phyloP scores from a whole-genome alignment of 2,113 vertebrate species.

The Pandion haliaetus region DNA sequence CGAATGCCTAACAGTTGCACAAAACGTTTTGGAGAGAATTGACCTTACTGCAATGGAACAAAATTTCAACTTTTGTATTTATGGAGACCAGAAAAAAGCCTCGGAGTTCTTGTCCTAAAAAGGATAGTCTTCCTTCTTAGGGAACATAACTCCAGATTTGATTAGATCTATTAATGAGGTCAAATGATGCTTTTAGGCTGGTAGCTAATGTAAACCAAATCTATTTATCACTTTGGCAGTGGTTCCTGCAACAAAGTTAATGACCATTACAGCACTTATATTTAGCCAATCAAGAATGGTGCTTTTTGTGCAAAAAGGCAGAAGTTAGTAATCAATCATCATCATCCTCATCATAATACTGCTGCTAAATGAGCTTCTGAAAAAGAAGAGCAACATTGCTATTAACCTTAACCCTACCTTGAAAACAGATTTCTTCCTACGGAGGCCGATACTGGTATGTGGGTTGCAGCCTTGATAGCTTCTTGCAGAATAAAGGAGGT shows the following conservation, averaged over 20 bases:
- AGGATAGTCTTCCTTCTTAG: not conserved
- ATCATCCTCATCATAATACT: constrained; percentile 45
- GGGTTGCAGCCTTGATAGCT: constrained; percentile 25
- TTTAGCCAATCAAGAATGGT: constrained; percentile 25
- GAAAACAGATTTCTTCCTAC: constrained; percentile 37
- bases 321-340: constrained; percentile 53
- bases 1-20: not conserved
- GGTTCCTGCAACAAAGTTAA: constrained; percentile 48
- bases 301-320: constrained; percentile 46
- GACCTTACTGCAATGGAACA: not conserved
- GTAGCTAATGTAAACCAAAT: constrained; percentile 62
- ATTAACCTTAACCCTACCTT: constrained; percentile 52
- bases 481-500: constrained; percentile 21
- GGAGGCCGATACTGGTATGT: not conserved
- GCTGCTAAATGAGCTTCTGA: constrained; percentile 54
- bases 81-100: not conserved
- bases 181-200: constrained; percentile 56
- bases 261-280: constrained; percentile 46
- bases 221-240: constrained; percentile 64
- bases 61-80: not conserved
- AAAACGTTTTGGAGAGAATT: not conserved
- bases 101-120: not conserved
- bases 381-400: constrained; percentile 41
- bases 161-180: constrained; percentile 52
- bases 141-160: constrained; percentile 22